Evolutionary conservation across 1,140 invertebrate species (phyloP), one percentile per base, ranked within the genome.

Genomic region (Drosophila watanabei): DNA sequence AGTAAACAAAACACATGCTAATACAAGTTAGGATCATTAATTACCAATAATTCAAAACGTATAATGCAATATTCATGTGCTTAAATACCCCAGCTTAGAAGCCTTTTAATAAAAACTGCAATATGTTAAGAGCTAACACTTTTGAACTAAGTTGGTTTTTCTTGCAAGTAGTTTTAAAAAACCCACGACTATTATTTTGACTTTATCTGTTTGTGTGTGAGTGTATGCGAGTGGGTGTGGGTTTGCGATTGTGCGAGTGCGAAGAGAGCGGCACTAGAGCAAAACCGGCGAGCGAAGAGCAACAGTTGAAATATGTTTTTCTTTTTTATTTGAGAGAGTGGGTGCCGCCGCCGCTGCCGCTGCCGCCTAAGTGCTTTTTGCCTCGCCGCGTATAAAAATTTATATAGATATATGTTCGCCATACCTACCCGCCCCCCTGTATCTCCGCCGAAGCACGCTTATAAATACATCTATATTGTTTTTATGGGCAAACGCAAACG

Each of bases 261-360:
- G 56, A 62, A 69, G 64, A 79, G 61, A 32, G 24, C 59, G 43
- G 37, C 61, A 45, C 63, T 69, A 80, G 63, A 80, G 76, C 61
- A 78, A 82, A 51, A 76, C 60, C 72, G 75, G 72, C 72, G 75
- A 70, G 49, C 39, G 37, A 70, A 46, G 39, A 75, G 83, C 84
- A 89, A 83, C 71, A 88, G 72, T 80, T 88, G 69, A 87, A 87
- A 87, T 88, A 80, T 83, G 56, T 80, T 75, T 68, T 61, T 69
- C 49, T 78, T 85, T 61, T 65, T 65, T 80, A 71, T 79, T 72
- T 71, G 48, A 83, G 80, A 83, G 80, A 80, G 85, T 89, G 84
- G 84, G 85, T 88, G 84, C 85, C 85, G 78, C 81, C 84, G 72
- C 76, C 43, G 82, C 83, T 69, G 83, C 83, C 72, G 69, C 78